phyloP scores from a whole-genome alignment of 2,113 vertebrate species.

The Lepus europaeus region DNA sequence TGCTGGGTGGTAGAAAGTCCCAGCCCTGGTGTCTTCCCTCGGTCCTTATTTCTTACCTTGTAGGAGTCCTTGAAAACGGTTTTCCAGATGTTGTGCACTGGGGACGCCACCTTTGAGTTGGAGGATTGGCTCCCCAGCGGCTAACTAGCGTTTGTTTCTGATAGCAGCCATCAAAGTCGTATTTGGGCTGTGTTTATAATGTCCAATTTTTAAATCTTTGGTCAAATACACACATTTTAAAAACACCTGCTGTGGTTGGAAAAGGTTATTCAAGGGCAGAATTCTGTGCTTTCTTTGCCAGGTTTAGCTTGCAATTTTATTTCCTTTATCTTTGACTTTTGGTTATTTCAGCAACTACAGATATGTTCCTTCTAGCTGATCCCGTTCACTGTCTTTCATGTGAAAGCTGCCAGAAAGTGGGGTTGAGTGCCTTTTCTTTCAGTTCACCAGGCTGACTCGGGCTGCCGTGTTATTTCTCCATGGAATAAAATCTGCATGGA shows the following conservation, averaged over 20 bases:
- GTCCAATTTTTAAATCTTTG: slow-evolving; percentile 53
- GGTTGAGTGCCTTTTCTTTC: slow-evolving; percentile 72
- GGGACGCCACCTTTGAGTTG: neutral
- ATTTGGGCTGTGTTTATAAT: neutral
- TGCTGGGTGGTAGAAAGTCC: neutral
- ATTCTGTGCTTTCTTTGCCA: slow-evolving; percentile 62
- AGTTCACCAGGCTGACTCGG: slow-evolving; percentile 28
- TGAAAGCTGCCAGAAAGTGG: slow-evolving; percentile 61
- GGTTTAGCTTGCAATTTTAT: slow-evolving; percentile 59
- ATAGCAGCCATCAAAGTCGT: neutral
- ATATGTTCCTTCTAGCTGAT: slow-evolving; percentile 34
- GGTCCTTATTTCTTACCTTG: neutral
- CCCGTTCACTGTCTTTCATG: slow-evolving; percentile 63
- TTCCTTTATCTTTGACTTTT: slow-evolving; percentile 73
- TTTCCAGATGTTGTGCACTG: neutral
- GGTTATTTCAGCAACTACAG: slow-evolving; percentile 68
- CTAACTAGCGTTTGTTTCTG: neutral
- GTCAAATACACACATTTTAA: slow-evolving; percentile 64
- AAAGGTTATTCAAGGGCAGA: slow-evolving; percentile 55
- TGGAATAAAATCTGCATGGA: slow-evolving; percentile 71
- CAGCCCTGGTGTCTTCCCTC: neutral
- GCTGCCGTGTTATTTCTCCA: slow-evolving; percentile 65
- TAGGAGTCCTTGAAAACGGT: neutral
- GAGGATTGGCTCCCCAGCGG: neutral
- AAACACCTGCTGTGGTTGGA: neutral